These are phyloP conservation scores for Oreochromis aureus DNA, from an alignment of 2,113 vertebrate species.

Conservation along the genomic window DNA sequence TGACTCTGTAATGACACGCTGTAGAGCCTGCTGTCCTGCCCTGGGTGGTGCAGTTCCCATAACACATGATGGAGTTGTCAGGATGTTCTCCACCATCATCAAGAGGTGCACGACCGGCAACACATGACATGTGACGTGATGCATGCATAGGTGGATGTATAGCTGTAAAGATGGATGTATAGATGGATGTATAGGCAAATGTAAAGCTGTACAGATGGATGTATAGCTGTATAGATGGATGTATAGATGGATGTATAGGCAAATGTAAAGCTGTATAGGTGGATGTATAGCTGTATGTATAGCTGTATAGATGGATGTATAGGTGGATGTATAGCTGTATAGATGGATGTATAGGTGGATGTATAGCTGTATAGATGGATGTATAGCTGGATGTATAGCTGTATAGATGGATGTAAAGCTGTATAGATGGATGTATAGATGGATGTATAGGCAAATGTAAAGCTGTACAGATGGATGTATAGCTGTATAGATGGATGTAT, in stretches of 20 bases:
- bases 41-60: neutral
- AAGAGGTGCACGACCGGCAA: no score
- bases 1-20: neutral
- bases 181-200: accelerated
- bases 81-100: no score
- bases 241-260: accelerated
- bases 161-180: accelerated
- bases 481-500: no score
- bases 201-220: accelerated
- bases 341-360: no score
- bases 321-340: accelerated
- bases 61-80: neutral
- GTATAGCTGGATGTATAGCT: accelerated
- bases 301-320: accelerated
- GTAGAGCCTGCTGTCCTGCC: neutral
- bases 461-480: no score
- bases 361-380: accelerated
- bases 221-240: accelerated
- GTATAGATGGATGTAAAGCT: no score
- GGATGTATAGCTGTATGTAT: no score
- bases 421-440: accelerated
- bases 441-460: no score
- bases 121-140: no score
- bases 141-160: accelerated
- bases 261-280: accelerated